Evolutionary conservation across 1,140 invertebrate genomes (phyloP).

Genomic region (Diprion similis): DNA sequence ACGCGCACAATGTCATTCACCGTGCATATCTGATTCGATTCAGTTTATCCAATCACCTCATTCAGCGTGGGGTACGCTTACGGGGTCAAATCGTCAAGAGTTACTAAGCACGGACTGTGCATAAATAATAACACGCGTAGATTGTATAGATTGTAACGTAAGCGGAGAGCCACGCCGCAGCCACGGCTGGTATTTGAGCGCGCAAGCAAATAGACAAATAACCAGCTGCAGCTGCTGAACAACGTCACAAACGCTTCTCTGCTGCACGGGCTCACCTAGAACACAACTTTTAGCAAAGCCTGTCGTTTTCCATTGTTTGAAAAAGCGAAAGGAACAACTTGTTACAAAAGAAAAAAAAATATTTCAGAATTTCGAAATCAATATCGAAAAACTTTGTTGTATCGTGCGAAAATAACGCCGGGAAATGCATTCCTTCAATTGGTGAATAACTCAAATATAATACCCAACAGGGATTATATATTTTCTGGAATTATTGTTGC

Average conservation of each 20-base stretch:
- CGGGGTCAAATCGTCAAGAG: not conserved
- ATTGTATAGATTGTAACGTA: not conserved
- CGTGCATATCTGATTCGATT: not conserved
- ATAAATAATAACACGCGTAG: slow-evolving; percentile 6
- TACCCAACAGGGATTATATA: too few relatives aligned
- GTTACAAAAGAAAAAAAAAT: too few relatives aligned
- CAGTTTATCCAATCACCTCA: slow-evolving; percentile 2
- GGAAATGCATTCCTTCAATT: too few relatives aligned
- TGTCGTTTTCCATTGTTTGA: not conserved
- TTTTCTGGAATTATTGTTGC: too few relatives aligned
- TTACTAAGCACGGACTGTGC: not conserved
- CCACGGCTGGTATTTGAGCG: too few relatives aligned
- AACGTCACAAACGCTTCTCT: not conserved
- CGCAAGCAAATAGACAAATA: not conserved
- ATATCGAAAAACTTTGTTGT: too few relatives aligned
- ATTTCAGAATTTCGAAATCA: too few relatives aligned
- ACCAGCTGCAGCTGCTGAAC: not conserved
- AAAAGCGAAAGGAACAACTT: not conserved
- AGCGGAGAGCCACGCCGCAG: too few relatives aligned
- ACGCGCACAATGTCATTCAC: not conserved
- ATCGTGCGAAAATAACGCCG: too few relatives aligned
- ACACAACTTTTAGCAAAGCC: not conserved
- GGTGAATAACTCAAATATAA: too few relatives aligned
- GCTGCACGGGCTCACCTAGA: not conserved
- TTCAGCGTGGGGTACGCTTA: not conserved